phyloP scores from a whole-genome alignment of 2,113 vertebrate species.

The Pteropus alecto region DNA sequence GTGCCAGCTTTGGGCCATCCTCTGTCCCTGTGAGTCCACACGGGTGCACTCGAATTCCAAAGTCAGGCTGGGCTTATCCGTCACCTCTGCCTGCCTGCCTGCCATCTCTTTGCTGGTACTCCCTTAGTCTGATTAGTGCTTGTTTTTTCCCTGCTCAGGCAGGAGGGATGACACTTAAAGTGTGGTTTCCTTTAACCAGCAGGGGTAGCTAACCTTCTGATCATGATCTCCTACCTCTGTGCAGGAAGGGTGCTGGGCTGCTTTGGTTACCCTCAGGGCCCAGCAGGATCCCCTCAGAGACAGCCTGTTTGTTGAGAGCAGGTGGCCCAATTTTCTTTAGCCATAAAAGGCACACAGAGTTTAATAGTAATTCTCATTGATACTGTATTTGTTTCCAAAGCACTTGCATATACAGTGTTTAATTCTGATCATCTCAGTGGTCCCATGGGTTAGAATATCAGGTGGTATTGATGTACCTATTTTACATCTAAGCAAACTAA shows the following conservation, averaged over 20 bases:
- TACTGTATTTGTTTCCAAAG: conserved; percentile 20
- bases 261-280: neutral
- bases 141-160: neutral
- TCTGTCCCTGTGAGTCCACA: neutral
- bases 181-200: neutral
- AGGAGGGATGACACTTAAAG: neutral
- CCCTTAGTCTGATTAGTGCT: neutral
- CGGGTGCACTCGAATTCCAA: neutral
- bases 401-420: neutral
- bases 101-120: neutral
- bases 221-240: neutral
- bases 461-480: neutral
- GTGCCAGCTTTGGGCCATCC: neutral
- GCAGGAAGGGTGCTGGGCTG: neutral
- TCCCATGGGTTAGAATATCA: neutral
- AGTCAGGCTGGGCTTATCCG: neutral
- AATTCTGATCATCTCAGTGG: neutral
- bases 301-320: neutral
- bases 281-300: neutral
- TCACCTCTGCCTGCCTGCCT: neutral
- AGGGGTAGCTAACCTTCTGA: neutral
- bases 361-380: neutral
- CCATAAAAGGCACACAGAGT: neutral
- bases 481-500: neutral
- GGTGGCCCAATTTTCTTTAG: neutral